These are phyloP conservation scores for Cephus pygmeus DNA, from an alignment of 2,888 invertebrate species.

Conservation along the genomic window DNA sequence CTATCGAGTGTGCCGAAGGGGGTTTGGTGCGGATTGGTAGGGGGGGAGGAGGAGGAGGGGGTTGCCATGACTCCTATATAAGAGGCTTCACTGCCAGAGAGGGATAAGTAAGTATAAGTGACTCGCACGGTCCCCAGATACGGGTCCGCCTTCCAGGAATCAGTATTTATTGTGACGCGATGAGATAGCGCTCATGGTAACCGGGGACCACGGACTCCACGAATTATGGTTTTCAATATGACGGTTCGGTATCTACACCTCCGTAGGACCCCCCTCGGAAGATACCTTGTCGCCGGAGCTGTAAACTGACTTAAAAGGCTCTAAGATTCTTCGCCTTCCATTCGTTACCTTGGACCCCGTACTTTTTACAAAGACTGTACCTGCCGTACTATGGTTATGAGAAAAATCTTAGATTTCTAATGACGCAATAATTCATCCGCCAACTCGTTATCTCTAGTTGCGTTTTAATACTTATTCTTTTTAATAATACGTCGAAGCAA, in stretches of 20 bases:
- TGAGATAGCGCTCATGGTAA: slow-evolving; percentile 27
- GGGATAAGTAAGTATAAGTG: slow-evolving; percentile 62
- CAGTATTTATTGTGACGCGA: slow-evolving; percentile 63
- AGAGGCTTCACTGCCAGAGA: slow-evolving; percentile 6
- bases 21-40: slow-evolving; percentile 18
- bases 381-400: background rate
- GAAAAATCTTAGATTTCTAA: background rate
- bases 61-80: background rate
- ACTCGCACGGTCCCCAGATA: slow-evolving; percentile 41
- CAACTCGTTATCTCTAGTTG: background rate
- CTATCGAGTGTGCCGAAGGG: slow-evolving; percentile 47
- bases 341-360: slow-evolving; percentile 7
- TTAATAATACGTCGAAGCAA: background rate
- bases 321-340: slow-evolving; percentile 39
- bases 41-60: slow-evolving; percentile 29
- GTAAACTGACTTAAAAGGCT: slow-evolving; percentile 59
- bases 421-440: background rate
- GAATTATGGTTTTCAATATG: slow-evolving; percentile 66
- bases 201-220: slow-evolving; percentile 27
- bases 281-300: slow-evolving; percentile 46
- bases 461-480: background rate
- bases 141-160: slow-evolving; percentile 62
- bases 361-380: background rate
- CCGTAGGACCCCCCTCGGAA: slow-evolving; percentile 16
- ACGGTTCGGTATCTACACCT: slow-evolving; percentile 21